Evolutionary conservation across 2,113 vertebrate genomes (phyloP), one percentile per base, ranked within the genome.

Genomic region (Abramis brama): DNA sequence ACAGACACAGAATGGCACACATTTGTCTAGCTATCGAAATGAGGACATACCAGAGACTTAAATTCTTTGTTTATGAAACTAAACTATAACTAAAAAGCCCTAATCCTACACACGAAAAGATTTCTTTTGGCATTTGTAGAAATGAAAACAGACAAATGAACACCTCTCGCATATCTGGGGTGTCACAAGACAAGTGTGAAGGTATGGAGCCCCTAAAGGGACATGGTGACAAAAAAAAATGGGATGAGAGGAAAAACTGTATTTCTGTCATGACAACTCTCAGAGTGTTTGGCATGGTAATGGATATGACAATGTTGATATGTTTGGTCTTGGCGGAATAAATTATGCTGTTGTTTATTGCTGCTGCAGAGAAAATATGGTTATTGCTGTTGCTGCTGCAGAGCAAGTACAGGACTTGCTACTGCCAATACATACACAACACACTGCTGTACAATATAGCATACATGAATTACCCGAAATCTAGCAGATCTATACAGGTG

Each of bases 1-100:
- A 71, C 36, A 71, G 68, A 71, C 36, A 43, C 70, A 73, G 21
- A 73, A 73, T 23, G 70, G 21, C 68, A n/a, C 68, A 39, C 33
- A 43, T 5, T 71, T 71, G 21, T 39, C 68, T 71, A 11, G 68
- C 33, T 11, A 71, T 39, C 19, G 6, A 43, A 71, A 71, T 71
- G 68, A 71, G 68, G 68, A 71, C 68, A 71, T 23, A 11, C 4
- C 33, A 71, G 6, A 68, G 64, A 36, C 64, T 17, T 33, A 27
- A 27, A 27, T 27, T 27, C 27, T 27, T 27, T 27, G 27, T 27
- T 27, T 68, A 68, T 21, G 19, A 68, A 33, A 7, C 19, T 68
- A 33, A 68, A 50, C 33, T 68, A 68, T 13, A 68, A 36, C 30
- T 36, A 59, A 59, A 59, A 8, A 23, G 57, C 21, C 6, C 8